Conservation (phyloP, 2,113 vertebrate species). For the Dasyprocta punctata region DNA sequence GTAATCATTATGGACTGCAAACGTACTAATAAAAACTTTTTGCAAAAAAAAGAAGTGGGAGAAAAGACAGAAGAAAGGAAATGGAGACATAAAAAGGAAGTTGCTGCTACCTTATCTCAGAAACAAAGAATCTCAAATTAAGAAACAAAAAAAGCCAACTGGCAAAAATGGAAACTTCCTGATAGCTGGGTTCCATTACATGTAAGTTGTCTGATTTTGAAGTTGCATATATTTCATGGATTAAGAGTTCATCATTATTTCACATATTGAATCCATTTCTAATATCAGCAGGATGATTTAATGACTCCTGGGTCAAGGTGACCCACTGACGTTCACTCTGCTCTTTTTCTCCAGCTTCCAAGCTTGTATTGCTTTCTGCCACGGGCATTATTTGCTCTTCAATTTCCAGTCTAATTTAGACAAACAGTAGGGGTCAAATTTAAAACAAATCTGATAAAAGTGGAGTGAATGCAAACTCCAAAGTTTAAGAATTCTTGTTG, state of each 20-base stretch:
- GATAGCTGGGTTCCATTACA: not conserved
- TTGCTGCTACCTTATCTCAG: not conserved
- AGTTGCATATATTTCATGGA: not conserved
- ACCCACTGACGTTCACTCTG: not conserved
- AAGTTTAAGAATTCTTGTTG: not conserved
- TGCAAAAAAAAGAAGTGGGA: not conserved
- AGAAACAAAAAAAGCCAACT: not conserved
- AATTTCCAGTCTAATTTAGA: not conserved
- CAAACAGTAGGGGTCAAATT: not conserved
- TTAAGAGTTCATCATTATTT: not conserved
- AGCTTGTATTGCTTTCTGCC: not conserved
- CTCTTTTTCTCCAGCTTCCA: not conserved
- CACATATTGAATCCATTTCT: not conserved
- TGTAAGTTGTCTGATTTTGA: not conserved
- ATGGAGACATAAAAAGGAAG: not conserved
- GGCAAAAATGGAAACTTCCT: not conserved
- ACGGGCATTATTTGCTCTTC: not conserved
- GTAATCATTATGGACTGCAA: not conserved
- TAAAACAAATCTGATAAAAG: not conserved
- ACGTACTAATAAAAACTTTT: not conserved
- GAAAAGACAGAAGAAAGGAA: too few species aligned
- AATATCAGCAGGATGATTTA: not conserved
- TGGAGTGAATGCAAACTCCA: rapidly evolving
- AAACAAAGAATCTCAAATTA: not conserved
- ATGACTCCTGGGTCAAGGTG: not conserved